Conservation (phyloP, 2,888 invertebrate genomes). For the Lochmaea crataegi region DNA sequence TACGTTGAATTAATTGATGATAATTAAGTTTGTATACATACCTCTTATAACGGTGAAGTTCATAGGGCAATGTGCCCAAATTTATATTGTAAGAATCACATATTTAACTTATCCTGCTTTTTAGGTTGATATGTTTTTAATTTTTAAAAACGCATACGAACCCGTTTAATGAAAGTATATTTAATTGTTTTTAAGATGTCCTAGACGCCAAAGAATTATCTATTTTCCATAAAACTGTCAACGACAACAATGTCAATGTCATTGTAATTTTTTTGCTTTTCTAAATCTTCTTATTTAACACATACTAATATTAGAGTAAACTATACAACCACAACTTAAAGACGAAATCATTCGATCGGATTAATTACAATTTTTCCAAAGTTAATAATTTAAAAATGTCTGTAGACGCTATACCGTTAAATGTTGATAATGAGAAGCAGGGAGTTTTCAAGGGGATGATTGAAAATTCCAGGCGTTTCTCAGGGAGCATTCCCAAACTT, state of each 20-base stretch:
- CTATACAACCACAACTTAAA: not conserved
- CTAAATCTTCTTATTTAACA: not conserved
- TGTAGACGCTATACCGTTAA: too few relatives aligned
- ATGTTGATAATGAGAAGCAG: too few relatives aligned
- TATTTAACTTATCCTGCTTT: not conserved
- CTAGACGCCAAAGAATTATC: conserved; percentile 30
- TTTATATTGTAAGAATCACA: not conserved
- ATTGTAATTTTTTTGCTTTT: not conserved
- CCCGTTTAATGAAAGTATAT: not conserved
- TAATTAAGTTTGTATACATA: conserved; percentile 11
- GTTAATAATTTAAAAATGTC: too few relatives aligned
- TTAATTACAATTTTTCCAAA: too few relatives aligned
- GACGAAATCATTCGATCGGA: too few relatives aligned
- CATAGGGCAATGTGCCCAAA: conserved; percentile 30
- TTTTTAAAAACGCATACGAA: not conserved
- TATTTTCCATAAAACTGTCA: conserved; percentile 33
- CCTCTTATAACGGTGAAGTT: conserved; percentile 29
- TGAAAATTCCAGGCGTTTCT: too few relatives aligned
- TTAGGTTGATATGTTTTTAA: not conserved
- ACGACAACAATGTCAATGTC: not conserved
- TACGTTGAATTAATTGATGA: not conserved
- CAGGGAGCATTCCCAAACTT: too few relatives aligned
- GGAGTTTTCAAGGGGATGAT: too few relatives aligned
- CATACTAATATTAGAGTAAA: not conserved
- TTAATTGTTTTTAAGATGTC: conserved; percentile 16